Evolutionary conservation across 2,797 vertebrate species (phyloP), one percentile per base, ranked within the genome.

Genomic region (Nannoperca australis): DNA sequence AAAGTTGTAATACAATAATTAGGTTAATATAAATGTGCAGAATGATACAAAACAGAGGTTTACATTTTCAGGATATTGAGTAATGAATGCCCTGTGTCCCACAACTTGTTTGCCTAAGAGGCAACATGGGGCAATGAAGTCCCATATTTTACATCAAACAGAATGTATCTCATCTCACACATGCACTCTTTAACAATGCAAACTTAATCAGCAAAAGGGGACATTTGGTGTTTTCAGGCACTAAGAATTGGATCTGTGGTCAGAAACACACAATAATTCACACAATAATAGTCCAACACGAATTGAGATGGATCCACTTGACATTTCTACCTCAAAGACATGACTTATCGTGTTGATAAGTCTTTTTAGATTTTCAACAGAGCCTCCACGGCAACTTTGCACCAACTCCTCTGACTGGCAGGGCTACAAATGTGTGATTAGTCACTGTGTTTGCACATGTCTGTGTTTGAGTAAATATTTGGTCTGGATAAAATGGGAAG

Each of bases 381-480:
- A 68, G 42, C 34, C 7, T 58, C 38, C 11, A 18, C 40, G 36
- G 27, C 7, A 32, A 49, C 45, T 44, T 73, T 32, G 45, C 61
- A 62, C 40, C 18, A 56, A 62, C 56, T 78, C 49, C 1, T 34
- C 36, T 9, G 11, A 79, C 0, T 71, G 71, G 65, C 78, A 71
- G 17, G 0, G 36, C 32, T 60, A 56, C 72, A 84, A 47, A 59
- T 66, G 75, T 59, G 40, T 38, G 70, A 75, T 81, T 78, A 79
- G 64, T 84, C 76, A 70, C 56, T 70, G 36, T 51, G 64, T 78
- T 74, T 64, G 15, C 61, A 63, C 66, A 55, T 30, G 72, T 73
- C 49, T 69, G 45, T 50, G 45, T 73, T 70, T 82, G 74, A 72
- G 78, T 89, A 83, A 83, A 83, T 88, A 75, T 84, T 86, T 85